phyloP scores from a whole-genome alignment of 2,888 invertebrate genomes.

The Rutpela maculata region DNA sequence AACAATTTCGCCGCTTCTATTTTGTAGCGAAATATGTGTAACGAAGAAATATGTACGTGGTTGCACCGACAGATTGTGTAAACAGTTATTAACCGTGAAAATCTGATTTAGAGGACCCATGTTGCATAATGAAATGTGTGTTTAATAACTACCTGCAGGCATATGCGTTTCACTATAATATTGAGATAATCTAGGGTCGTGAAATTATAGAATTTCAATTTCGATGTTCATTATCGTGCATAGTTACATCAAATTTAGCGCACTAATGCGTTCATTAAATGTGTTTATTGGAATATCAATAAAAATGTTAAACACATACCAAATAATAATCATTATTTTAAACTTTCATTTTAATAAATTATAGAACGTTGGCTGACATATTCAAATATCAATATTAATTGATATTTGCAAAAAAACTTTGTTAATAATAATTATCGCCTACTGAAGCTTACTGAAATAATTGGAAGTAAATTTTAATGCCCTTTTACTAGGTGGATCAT shows the following conservation, averaged over 20 bases:
- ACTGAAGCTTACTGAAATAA: too few relatives aligned
- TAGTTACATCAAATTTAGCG: slow-evolving; percentile 8
- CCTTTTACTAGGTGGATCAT: too few relatives aligned
- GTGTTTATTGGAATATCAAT: too few relatives aligned
- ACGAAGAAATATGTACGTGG: slow-evolving; percentile 55
- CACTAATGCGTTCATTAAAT: too few relatives aligned
- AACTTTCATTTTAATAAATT: too few relatives aligned
- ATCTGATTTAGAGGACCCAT: slow-evolving; percentile 30
- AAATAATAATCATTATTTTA: too few relatives aligned
- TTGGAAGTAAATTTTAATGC: too few relatives aligned
- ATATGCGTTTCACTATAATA: slow-evolving; percentile 25
- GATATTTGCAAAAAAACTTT: too few relatives aligned
- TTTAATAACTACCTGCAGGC: slow-evolving; percentile 33
- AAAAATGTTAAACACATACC: too few relatives aligned
- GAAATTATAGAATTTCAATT: slow-evolving; percentile 32
- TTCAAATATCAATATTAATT: too few relatives aligned
- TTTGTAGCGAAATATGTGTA: slow-evolving; percentile 57
- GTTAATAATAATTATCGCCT: too few relatives aligned
- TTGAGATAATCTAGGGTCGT: slow-evolving; percentile 29
- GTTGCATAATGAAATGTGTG: slow-evolving; percentile 39
- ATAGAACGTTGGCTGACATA: too few relatives aligned
- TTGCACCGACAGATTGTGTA: slow-evolving; percentile 32
- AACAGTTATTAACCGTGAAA: slow-evolving; percentile 37
- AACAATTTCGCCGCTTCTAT: slow-evolving; percentile 56
- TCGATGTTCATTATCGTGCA: slow-evolving; percentile 22